phyloP scores from a whole-genome alignment of 2,797 vertebrate species.

The Sebastes diaconus region DNA sequence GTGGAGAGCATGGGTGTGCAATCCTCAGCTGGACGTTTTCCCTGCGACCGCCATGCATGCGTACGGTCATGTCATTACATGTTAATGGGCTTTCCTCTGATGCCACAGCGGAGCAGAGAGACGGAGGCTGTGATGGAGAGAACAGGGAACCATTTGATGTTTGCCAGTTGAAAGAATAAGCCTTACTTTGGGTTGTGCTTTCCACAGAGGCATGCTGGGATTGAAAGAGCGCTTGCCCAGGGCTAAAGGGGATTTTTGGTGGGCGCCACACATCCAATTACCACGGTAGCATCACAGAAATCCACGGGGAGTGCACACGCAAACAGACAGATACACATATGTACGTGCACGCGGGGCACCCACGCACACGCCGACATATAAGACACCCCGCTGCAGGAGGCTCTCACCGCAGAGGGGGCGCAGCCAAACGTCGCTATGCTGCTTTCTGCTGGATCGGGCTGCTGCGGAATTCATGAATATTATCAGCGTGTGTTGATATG shows the following conservation, averaged over 20 bases:
- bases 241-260: slow-evolving; percentile 82
- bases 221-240: slow-evolving; percentile 77
- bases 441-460: slow-evolving; percentile 42
- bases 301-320: slow-evolving; percentile 43
- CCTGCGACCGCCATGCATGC: slow-evolving; percentile 22
- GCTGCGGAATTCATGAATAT: slow-evolving; percentile 76
- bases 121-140: slow-evolving; percentile 64
- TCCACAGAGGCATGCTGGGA: slow-evolving; percentile 78
- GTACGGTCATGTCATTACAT: slow-evolving; percentile 62
- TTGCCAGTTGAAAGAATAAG: slow-evolving; percentile 81
- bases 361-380: slow-evolving; percentile 27
- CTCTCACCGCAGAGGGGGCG: slow-evolving; percentile 37
- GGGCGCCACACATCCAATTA: slow-evolving; percentile 82
- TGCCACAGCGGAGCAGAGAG: slow-evolving; percentile 47
- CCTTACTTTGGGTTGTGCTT: slow-evolving; percentile 79
- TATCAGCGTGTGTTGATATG: slow-evolving; percentile 67
- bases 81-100: slow-evolving; percentile 72
- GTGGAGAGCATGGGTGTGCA: background rate
- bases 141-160: slow-evolving; percentile 80
- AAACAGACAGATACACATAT: slow-evolving; percentile 37
- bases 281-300: slow-evolving; percentile 75
- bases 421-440: slow-evolving; percentile 52
- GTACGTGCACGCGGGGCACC: background rate
- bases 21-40: slow-evolving; percentile 11
- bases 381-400: slow-evolving; percentile 60